Evolutionary conservation across 2,113 vertebrate genomes (phyloP).

Genomic region (Halcyon senegalensis): DNA sequence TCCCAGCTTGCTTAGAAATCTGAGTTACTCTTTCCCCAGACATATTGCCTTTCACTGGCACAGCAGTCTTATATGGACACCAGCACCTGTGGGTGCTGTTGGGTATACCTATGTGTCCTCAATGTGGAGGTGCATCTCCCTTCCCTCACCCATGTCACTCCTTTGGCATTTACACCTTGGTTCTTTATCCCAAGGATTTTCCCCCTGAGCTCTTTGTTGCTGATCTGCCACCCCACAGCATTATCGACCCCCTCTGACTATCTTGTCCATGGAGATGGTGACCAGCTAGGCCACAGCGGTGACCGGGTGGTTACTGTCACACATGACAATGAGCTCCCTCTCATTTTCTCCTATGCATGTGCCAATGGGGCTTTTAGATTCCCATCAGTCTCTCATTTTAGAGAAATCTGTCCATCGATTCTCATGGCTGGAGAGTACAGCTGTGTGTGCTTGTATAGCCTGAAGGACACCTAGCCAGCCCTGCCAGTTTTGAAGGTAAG

Average conservation of each 20-base stretch:
- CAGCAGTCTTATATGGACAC: background rate
- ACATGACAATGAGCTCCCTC: background rate
- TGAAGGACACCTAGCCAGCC: background rate
- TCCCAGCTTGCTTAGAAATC: background rate
- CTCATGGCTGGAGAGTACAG: background rate
- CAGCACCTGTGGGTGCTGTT: background rate
- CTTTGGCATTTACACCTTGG: background rate
- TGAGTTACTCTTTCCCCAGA: background rate
- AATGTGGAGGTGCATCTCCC: accelerated
- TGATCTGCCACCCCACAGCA: background rate
- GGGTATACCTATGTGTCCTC: background rate
- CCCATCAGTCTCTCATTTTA: background rate
- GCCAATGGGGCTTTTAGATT: background rate
- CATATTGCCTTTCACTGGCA: background rate
- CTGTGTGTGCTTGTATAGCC: background rate
- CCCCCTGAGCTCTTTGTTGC: background rate
- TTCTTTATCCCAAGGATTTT: background rate
- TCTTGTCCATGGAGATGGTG: background rate
- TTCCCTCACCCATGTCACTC: background rate
- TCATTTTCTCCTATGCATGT: background rate
- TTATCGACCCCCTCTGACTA: background rate
- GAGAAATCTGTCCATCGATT: background rate
- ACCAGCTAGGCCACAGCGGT: background rate
- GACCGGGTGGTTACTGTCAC: background rate
- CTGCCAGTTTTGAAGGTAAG: background rate